A percentile compares a stretch with the other conserved stretches of the same genome.
phyloP scores from a whole-genome alignment of 64 coral and sea anemone species.

The Porites australiensis region DNA sequence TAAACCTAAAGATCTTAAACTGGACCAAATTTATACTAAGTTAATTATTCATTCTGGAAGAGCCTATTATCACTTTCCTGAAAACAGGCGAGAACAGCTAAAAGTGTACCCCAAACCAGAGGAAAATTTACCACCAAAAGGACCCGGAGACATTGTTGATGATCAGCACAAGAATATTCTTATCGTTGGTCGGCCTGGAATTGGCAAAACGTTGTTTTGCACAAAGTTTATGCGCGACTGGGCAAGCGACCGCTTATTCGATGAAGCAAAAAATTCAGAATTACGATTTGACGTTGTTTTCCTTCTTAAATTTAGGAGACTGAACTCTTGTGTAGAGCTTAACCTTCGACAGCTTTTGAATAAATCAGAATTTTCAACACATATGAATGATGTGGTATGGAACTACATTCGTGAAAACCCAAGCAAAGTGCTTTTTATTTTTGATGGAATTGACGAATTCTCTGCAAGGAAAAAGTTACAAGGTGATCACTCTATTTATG shows the following conservation, averaged over 20 bases:
- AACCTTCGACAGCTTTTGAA: neutral
- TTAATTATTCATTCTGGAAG: conserved; percentile 37
- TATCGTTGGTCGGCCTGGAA: neutral
- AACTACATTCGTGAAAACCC: conserved; percentile 48
- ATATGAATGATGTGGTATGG: conserved; percentile 45
- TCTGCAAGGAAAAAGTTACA: neutral
- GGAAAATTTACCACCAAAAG: neutral
- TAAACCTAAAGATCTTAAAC: neutral
- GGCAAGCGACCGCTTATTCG: neutral
- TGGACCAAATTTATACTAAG: conserved; percentile 55
- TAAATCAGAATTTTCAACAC: neutral
- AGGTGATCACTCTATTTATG: neutral
- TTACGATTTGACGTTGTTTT: conserved; percentile 32
- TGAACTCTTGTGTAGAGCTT: too few species aligned
- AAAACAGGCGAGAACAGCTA: neutral
- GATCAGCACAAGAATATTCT: conserved; percentile 32
- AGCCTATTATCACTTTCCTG: neutral
- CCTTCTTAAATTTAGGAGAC: conserved; percentile 39
- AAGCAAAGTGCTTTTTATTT: neutral
- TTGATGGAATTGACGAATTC: too few species aligned
- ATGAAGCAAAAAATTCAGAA: neutral
- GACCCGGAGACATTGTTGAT: neutral
- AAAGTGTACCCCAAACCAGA: conserved; percentile 6
- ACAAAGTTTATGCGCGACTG: conserved; percentile 41
- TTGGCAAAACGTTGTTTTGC: too few species aligned